phyloP scores from a whole-genome alignment of 1,140 invertebrate species.

The Cardiocondyla obscurior region DNA sequence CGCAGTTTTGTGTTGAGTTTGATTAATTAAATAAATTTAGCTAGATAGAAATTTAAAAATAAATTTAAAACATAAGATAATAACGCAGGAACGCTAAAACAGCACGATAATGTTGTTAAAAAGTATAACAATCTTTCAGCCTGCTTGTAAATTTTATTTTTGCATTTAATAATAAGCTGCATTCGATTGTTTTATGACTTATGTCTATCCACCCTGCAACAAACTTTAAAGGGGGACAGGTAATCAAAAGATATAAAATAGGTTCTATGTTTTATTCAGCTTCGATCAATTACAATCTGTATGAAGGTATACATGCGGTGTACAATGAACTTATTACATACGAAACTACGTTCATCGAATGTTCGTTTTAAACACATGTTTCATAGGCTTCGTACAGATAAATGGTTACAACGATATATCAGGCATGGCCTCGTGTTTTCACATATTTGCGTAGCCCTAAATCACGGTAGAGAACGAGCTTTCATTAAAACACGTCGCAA shows the following conservation, averaged over 20 bases:
- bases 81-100: neutral
- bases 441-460: neutral
- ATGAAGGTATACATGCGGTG: neutral
- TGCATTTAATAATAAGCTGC: no score
- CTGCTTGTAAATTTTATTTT: neutral
- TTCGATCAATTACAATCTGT: neutral
- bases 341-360: neutral
- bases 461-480: neutral
- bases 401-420: neutral
- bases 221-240: neutral
- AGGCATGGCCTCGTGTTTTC: neutral
- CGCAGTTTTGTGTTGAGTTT: neutral
- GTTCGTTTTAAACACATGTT: neutral
- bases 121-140: neutral
- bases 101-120: neutral
- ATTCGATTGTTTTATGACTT: neutral
- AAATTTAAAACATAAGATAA: neutral
- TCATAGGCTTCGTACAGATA: neutral
- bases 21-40: no score
- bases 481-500: slow-evolving; percentile 35
- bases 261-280: neutral
- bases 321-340: no score
- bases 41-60: neutral
- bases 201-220: neutral
- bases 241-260: neutral